Conservation (phyloP, 2,888 invertebrate species). For the Scaptomyza cyrtandrae region DNA sequence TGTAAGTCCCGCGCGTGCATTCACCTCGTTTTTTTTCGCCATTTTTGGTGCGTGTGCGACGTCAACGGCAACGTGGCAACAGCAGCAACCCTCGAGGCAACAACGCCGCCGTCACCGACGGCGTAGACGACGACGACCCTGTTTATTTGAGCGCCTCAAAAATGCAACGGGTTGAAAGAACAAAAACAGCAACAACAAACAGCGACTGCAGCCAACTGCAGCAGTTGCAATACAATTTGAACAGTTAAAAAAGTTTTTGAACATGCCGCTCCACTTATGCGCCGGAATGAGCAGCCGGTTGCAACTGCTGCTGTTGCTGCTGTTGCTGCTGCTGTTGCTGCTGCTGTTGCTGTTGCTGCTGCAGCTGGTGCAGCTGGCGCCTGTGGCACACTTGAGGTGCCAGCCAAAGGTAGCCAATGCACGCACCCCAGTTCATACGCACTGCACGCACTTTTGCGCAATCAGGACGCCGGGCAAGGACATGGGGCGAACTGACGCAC, state of each 20-base stretch:
- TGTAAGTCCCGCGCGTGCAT: conserved; percentile 82
- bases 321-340: too few relatives aligned
- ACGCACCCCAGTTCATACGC: conserved; percentile 49
- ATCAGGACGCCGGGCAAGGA: conserved; percentile 53
- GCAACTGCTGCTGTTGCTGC: conserved; percentile 15
- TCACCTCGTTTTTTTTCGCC: conserved; percentile 82
- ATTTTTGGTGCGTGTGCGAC: conserved; percentile 76
- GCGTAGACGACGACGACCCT: conserved; percentile 65
- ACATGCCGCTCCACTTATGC: conserved; percentile 77
- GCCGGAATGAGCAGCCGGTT: conserved; percentile 66
- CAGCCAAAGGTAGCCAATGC: conserved; percentile 30
- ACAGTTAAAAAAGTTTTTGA: conserved; percentile 77
- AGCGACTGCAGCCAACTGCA: conserved; percentile 48
- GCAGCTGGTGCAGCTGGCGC: conserved; percentile 27
- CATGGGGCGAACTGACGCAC: conserved; percentile 6
- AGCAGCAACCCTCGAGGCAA: conserved; percentile 58
- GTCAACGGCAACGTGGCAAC: conserved; percentile 44
- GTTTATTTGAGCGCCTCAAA: conserved; percentile 77
- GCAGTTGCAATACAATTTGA: conserved; percentile 74
- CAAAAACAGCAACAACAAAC: conserved; percentile 37
- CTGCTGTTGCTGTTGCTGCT: conserved; percentile 15
- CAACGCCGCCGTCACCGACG: conserved; percentile 58
- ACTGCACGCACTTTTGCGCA: conserved; percentile 77
- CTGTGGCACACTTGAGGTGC: conserved; percentile 61
- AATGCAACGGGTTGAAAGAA: conserved; percentile 59